Evolutionary conservation across 2,888 invertebrate species (phyloP), one percentile per base, ranked within the genome.

Genomic region (Mesorhabditis belari): DNA sequence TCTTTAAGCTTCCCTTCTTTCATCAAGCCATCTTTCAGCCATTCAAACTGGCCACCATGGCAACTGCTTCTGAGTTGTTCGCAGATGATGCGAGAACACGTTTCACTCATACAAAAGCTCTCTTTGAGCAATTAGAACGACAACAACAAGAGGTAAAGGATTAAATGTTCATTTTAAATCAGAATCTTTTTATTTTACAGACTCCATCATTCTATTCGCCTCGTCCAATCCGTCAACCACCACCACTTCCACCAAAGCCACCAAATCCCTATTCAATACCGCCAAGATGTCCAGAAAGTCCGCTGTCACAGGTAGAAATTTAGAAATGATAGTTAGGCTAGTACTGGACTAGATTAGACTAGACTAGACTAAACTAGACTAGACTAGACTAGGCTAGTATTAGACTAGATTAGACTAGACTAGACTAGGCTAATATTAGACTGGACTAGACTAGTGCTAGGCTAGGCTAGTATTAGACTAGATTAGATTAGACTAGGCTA

Each of bases 41-140:
- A 44, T 12, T 12, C 9, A 44, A 44, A 44, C 44, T 23, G 44
- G 55, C 26, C 17, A 57, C 21, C 26, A 71, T 71, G 67, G 67
- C 73, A 49, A 71, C 71, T 35, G 71, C 73, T 50, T 71, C 73
- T 19, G 74, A 74, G 63, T 64, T 74, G 57, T 57, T 69, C 59
- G 65, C 71, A 49, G 71, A 73, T 55, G 78, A 78, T 51, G 78
- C 75, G 49, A 71, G 78, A 24, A 67, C 70, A 28, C 70, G 77
- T 21, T 80, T 80, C 67, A 68, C 73, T 24, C 73, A 76, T 56
- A 80, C 79, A 19, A 80, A 80, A 56, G 80, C 80, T 3, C 67
- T 80, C 12, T 80, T 80, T 62, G 78, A 80, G 63, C 77, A 74
- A 54, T 63, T 80, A 23, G 80, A 80, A 62, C 60, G 76, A 25